Conservation (phyloP, 2,113 vertebrate species). For the Antechinus flavipes region DNA sequence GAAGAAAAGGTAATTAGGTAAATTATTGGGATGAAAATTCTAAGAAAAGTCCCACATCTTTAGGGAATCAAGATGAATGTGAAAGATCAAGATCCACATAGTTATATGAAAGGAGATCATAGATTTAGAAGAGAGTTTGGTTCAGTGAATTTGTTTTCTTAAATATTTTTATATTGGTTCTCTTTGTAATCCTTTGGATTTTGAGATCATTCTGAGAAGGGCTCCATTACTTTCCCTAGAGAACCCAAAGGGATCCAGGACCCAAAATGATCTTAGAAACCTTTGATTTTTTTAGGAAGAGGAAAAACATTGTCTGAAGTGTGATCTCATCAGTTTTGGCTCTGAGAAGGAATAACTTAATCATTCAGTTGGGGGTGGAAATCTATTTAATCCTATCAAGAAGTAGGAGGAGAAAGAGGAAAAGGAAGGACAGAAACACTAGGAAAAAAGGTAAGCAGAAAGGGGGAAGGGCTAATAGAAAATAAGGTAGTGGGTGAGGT, state of each 20-base stretch:
- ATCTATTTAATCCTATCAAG: no score
- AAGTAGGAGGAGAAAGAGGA: no score
- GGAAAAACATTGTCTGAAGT: no score
- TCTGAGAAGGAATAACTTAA: no score
- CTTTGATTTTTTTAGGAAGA: no score
- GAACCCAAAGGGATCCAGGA: background rate
- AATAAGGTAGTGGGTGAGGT: no score
- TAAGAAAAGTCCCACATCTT: background rate
- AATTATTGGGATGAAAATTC: background rate
- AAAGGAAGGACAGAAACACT: no score
- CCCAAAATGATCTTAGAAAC: background rate
- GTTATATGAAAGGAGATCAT: background rate
- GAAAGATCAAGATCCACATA: background rate
- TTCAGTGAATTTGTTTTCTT: background rate
- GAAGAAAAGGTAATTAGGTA: background rate
- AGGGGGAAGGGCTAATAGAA: no score
- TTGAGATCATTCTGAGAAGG: background rate
- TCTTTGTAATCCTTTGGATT: background rate
- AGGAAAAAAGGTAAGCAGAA: no score
- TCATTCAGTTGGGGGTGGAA: no score
- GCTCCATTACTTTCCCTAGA: background rate
- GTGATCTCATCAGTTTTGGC: no score
- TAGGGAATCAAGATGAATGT: background rate
- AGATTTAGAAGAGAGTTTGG: background rate
- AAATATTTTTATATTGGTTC: background rate